Base-by-base conservation (phyloP, 2,113 vertebrate species). In the Paralichthys olivaceus region DNA sequence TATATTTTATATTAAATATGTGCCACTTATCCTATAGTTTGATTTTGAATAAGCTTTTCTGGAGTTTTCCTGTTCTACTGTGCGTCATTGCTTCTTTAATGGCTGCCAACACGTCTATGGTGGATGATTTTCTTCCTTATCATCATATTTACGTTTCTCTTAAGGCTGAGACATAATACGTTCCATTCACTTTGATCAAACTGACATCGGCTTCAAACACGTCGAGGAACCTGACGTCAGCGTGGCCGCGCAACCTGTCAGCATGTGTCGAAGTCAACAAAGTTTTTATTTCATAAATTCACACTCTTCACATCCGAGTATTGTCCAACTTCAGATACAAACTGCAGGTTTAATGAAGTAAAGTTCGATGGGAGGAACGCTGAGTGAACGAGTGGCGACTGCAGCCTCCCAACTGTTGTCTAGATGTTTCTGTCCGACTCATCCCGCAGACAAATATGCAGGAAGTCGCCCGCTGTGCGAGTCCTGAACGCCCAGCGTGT, bases 391-490 rank as follows among this genome's bases (percentile, higher is more conserved):
- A 2, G 37, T 26, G 15, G 17, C 2, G 65, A 60, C 13, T 40
- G 12, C 3, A 68, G 47, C 53, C 55, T 68, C 53, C 26, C 12
- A 55, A 51, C 28, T 47, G 28, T 58, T 34, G 15, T 57, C 45
- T 4, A 37, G 20, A 75, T 59, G 55, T 51, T 57, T 77, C 66
- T 53, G 32, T 61, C 61, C 1, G 15, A 19, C 67, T 82, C 64
- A 87, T 83, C 51, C 19, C 22, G 13, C 43, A 37, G 43, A 59
- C 45, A 40, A 4, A 40, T 3, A 13, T 13, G 37, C 37, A 40
- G 11, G 37, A 40, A 40, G 37, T 40, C 37, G 3, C 37, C 37
- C 12, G 37, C 37, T 40, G 37, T 13, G 9, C 2, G 37, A 40
- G 9, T 40, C 37, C 37, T 40, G 37, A 13, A 40, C 37, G 37